These are phyloP conservation scores for Diplodus sargus DNA, from an alignment of 2,797 vertebrate species.

Conservation along the genomic window DNA sequence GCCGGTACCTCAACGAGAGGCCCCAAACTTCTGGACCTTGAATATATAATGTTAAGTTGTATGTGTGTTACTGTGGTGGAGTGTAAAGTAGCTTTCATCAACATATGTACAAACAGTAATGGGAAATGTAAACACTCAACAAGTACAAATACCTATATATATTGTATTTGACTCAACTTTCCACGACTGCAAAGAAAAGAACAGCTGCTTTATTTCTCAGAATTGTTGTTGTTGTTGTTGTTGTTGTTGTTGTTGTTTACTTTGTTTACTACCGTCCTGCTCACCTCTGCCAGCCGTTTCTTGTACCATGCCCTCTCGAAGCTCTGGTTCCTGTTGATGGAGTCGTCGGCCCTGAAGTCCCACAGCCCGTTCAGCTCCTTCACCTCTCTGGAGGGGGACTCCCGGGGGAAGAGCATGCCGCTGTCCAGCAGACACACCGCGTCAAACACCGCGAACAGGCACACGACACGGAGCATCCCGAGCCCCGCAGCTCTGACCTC, in stretches of 20 bases:
- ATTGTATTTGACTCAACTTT: no score
- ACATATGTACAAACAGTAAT: no score
- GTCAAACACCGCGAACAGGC: conserved; percentile 41
- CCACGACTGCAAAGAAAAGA: no score
- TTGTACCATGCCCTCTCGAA: conserved; percentile 89
- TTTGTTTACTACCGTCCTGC: neutral
- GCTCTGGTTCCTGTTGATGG: conserved; percentile 83
- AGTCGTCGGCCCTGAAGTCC: conserved; percentile 92
- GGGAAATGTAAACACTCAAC: no score
- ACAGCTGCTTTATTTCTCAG: neutral
- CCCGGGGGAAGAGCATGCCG: conserved; percentile 90
- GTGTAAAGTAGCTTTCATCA: neutral
- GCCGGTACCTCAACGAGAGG: no score
- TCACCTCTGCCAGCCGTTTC: conserved; percentile 73
- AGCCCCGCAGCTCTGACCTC: rapidly evolving
- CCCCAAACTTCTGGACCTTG: no score
- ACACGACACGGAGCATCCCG: conserved; percentile 28
- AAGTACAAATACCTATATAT: no score
- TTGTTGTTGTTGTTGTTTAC: neutral
- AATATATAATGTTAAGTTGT: no score
- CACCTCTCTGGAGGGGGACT: conserved; percentile 88
- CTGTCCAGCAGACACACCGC: conserved; percentile 53
- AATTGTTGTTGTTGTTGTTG: neutral
- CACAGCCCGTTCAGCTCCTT: conserved; percentile 91
- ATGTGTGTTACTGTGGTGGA: neutral